phyloP scores from a whole-genome alignment of 2,113 vertebrate genomes.

The Bubo blakistoni region DNA sequence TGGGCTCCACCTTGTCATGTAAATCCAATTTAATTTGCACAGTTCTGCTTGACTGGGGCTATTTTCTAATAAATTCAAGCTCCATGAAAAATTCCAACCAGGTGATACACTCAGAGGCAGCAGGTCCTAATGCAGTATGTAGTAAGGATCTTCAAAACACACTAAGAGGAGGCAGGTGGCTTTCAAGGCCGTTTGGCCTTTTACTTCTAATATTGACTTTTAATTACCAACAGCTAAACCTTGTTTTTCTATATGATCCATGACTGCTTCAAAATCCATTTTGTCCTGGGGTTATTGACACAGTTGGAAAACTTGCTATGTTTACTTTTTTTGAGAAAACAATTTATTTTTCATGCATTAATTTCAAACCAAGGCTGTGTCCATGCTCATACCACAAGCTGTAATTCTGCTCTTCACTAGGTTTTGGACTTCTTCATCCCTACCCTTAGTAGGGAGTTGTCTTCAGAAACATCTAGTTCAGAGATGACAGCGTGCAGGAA shows the following conservation, averaged over 20 bases:
- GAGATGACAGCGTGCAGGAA: background rate
- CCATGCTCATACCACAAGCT: background rate
- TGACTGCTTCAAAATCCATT: constrained; percentile 6
- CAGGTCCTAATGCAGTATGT: background rate
- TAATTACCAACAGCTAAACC: constrained; percentile 64
- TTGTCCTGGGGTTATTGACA: constrained; percentile 66
- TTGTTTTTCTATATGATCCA: constrained; percentile 58
- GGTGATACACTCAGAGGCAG: constrained; percentile 66
- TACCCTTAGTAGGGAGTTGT: fast-evolving
- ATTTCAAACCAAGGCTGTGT: background rate
- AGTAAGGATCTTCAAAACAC: constrained; percentile 25
- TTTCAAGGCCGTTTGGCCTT: background rate
- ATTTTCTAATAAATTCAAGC: constrained; percentile 67
- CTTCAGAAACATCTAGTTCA: background rate
- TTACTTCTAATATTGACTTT: constrained; percentile 64
- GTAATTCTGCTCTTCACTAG: background rate
- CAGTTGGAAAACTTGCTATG: constrained; percentile 56
- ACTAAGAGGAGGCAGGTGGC: constrained; percentile 55
- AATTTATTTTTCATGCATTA: background rate
- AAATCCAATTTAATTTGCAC: constrained; percentile 79
- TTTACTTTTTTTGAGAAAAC: constrained; percentile 38
- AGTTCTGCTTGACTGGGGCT: constrained; percentile 72
- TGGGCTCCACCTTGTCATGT: constrained; percentile 61
- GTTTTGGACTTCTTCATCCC: background rate
- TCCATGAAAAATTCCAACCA: constrained; percentile 74